These are phyloP conservation scores for Rhagonycha fulva DNA, from an alignment of 2,888 invertebrate genomes.

Conservation along the genomic window DNA sequence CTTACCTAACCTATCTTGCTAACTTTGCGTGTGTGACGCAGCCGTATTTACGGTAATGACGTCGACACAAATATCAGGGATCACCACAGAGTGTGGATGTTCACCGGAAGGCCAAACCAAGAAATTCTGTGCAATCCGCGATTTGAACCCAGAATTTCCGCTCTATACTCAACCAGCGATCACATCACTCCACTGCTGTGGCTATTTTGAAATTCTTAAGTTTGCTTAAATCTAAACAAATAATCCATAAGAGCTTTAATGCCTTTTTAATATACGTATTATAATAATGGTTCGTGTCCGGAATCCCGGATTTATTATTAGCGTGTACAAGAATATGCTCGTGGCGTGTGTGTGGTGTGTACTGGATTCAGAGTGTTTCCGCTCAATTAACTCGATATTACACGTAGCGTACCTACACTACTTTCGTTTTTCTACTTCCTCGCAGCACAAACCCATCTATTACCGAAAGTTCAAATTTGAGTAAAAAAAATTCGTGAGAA, in stretches of 20 bases:
- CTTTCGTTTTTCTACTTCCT: neutral
- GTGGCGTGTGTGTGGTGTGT: neutral
- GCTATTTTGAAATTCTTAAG: no score
- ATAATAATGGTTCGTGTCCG: neutral
- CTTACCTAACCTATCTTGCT: no score
- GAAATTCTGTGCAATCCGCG: no score
- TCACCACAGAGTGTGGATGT: no score
- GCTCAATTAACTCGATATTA: neutral
- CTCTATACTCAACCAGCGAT: no score
- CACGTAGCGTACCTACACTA: neutral
- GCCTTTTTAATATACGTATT: neutral
- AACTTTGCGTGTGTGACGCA: no score
- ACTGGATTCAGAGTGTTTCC: neutral
- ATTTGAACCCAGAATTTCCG: no score
- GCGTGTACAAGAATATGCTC: neutral
- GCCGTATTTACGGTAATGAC: no score
- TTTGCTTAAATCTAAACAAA: neutral
- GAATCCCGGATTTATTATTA: slow-evolving; percentile 1
- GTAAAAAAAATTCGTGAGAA: neutral
- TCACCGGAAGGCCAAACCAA: no score
- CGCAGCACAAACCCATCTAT: neutral
- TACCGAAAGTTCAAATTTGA: neutral
- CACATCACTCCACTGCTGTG: no score
- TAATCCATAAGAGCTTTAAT: neutral
- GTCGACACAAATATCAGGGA: no score